These are phyloP conservation scores for Osmerus mordax DNA, from an alignment of 2,113 vertebrate genomes.

Conservation along the genomic window DNA sequence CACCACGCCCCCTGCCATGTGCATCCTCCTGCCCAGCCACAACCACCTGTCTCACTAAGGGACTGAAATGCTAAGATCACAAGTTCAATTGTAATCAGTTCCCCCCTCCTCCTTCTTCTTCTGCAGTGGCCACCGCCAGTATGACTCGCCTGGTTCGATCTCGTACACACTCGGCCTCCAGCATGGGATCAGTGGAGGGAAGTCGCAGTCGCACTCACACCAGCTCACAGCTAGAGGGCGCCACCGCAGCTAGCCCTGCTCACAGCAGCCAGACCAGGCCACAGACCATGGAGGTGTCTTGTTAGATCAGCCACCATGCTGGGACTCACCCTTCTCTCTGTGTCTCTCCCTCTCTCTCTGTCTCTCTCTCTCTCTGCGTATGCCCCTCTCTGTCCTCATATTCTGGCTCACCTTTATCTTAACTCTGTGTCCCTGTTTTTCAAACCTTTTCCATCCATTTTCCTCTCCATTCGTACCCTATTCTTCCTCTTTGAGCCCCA, in stretches of 20 bases:
- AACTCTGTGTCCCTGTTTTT: neutral
- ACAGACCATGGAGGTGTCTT: slow-evolving; percentile 86
- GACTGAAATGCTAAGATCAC: too few relatives aligned
- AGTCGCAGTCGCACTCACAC: slow-evolving; percentile 74
- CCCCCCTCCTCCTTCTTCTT: slow-evolving; percentile 20
- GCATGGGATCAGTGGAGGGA: slow-evolving; percentile 81
- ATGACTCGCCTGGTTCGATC: slow-evolving; percentile 91
- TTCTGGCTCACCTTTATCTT: neutral
- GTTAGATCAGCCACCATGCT: slow-evolving; percentile 60
- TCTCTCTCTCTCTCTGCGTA: neutral
- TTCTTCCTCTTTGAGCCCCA: neutral
- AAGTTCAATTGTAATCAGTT: too few relatives aligned
- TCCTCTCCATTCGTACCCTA: neutral
- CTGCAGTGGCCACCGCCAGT: slow-evolving; percentile 85
- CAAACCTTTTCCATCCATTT: neutral
- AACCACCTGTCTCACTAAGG: neutral
- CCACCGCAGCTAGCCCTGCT: slow-evolving; percentile 58
- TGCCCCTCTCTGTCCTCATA: neutral
- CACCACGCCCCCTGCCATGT: neutral
- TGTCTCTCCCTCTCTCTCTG: neutral
- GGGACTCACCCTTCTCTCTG: neutral
- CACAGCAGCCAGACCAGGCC: slow-evolving; percentile 70
- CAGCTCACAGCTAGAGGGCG: slow-evolving; percentile 72
- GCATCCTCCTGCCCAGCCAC: neutral
- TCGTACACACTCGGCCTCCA: slow-evolving; percentile 89